Base-by-base conservation (phyloP, 2,888 invertebrate genomes). In the Sesia apiformis region DNA sequence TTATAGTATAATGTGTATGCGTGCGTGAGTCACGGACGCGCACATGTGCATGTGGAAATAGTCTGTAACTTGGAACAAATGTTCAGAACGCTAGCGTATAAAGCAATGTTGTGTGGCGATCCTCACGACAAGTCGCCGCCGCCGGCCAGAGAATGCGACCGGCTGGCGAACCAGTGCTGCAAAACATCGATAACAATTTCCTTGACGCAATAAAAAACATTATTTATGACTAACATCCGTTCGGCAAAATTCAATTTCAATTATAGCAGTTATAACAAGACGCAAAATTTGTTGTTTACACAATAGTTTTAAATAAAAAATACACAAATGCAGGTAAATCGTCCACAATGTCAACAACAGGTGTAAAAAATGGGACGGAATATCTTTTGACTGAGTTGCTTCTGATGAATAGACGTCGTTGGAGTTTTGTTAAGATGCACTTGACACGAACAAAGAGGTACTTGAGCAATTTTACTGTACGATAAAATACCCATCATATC, bases 31-130 rank as follows among this genome's bases (percentile, higher is more conserved):
- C 87, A 87, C 82, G 77, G 77, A 69, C 70, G 72, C 57, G 74
- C 81, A 81, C 81, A 85, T 84, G 84, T 82, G 86, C 78, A 79
- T 76, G 80, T 85, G 78, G 84, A 84, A 86, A 85, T 86, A 84
- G 82, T 78, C 76, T 72, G 75, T 69, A 72, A 77, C 75, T 77
- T 76, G 76, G 76, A 82, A 81, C 83, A 82, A 84, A 82, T 82
- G 84, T 80, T 79, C 73, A 68, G 78, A 72, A 76, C 67, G 65
- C 63, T 64, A 62, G 65, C 65, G 72, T 68, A 67, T 67, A 70
- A 65, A 60, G 64, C 57, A 62, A 8, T 40, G 71, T 70, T 73
- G 78, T 72, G 73, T 68, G 70, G 75, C 74, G 73, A 75, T 79
- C 77, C 73, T 75, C 80, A 74, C 81, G 81, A 79, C 79, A 71